phyloP scores from a whole-genome alignment of 2,113 vertebrate genomes.

The Martes martes region DNA sequence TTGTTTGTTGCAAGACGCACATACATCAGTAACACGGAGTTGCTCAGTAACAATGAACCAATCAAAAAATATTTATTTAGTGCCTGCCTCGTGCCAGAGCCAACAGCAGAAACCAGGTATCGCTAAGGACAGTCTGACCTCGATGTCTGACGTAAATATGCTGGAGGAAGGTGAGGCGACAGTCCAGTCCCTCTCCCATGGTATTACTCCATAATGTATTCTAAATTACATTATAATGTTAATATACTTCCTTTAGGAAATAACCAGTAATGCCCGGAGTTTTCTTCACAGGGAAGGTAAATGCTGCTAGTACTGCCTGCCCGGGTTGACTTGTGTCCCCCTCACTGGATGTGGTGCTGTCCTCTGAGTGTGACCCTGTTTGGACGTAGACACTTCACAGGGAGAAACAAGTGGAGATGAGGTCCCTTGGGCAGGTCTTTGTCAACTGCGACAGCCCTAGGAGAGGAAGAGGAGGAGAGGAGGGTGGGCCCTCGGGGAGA shows the following conservation, averaged over 20 bases:
- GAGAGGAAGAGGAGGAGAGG: too few relatives aligned
- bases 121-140: neutral
- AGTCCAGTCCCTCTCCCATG: rapidly evolving
- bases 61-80: neutral
- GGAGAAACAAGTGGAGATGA: rapidly evolving
- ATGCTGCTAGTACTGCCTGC: rapidly evolving
- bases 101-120: neutral
- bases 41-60: neutral
- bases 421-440: rapidly evolving
- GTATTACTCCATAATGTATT: rapidly evolving
- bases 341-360: neutral
- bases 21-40: rapidly evolving
- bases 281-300: neutral
- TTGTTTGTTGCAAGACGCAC: neutral
- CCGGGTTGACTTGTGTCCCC: neutral
- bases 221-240: neutral
- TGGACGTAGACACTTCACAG: neutral
- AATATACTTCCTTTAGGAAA: neutral
- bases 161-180: neutral
- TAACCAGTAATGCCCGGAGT: neutral
- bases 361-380: neutral
- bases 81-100: neutral
- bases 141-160: rapidly evolving
- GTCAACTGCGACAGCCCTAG: rapidly evolving
- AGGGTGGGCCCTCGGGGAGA: rapidly evolving